Conservation (phyloP, 2,888 invertebrate species). For the Candidula unifasciata region DNA sequence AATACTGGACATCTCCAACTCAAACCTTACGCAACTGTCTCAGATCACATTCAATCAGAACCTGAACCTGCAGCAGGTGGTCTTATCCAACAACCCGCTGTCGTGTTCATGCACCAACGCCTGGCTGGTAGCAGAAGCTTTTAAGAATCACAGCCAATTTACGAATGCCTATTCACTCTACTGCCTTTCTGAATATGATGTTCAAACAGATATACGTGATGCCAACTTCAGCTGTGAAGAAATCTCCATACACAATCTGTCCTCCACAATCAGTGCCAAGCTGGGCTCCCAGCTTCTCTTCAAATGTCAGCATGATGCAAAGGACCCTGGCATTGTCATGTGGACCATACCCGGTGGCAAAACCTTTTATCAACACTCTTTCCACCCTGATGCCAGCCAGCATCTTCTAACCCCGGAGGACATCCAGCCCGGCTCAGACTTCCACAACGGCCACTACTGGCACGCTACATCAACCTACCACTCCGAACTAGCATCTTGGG, state of each 20-base stretch:
- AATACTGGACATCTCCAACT: constrained; percentile 79
- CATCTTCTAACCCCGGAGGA: constrained; percentile 58
- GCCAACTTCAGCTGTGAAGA: constrained; percentile 47
- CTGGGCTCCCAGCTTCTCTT: constrained; percentile 83
- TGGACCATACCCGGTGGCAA: constrained; percentile 82
- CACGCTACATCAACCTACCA: constrained; percentile 63
- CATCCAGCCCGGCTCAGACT: constrained; percentile 54
- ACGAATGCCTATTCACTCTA: constrained; percentile 31
- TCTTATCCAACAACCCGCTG: constrained; percentile 69
- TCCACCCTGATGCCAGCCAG: constrained; percentile 59
- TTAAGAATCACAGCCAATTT: constrained; percentile 8
- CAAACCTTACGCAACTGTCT: constrained; percentile 60
- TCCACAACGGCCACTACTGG: constrained; percentile 66
- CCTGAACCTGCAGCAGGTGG: constrained; percentile 55
- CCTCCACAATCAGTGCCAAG: constrained; percentile 62
- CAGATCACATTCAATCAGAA: constrained; percentile 60
- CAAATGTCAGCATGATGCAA: constrained; percentile 87
- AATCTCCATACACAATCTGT: constrained; percentile 42
- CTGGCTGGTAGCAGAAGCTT: constrained; percentile 63
- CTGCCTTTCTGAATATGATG: constrained; percentile 1
- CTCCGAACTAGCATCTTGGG: constrained; percentile 56
- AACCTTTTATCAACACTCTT: constrained; percentile 62
- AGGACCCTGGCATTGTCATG: constrained; percentile 84
- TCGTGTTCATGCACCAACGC: constrained; percentile 69
- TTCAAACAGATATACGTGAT: background rate